A percentile compares a stretch with the other conserved stretches of the same genome.
These are phyloP conservation scores for Hippocampus comes DNA, from an alignment of 2,113 vertebrate species.

Conservation along the genomic window DNA sequence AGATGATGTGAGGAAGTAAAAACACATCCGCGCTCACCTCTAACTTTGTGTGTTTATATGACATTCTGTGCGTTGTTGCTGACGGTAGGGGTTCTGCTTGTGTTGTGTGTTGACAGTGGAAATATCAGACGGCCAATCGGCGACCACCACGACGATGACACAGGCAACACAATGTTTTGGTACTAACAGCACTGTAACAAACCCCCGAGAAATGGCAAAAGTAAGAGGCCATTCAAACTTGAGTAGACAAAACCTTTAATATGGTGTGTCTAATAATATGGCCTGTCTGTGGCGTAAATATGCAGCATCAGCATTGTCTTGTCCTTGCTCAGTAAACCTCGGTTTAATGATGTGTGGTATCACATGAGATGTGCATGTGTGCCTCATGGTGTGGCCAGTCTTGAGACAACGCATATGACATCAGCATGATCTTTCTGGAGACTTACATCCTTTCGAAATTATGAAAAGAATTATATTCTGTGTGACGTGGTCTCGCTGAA, in stretches of 20 bases:
- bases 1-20: slow-evolving; percentile 40
- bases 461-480: too few relatives aligned
- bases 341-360: too few relatives aligned
- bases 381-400: too few relatives aligned
- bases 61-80: slow-evolving; percentile 22
- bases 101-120: slow-evolving; percentile 34
- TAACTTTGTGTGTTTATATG: slow-evolving; percentile 19
- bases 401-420: too few relatives aligned
- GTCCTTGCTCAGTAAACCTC: too few relatives aligned
- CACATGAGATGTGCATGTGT: too few relatives aligned
- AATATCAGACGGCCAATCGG: slow-evolving; percentile 43
- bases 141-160: slow-evolving; percentile 34
- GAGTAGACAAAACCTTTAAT: background rate
- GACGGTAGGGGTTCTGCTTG: slow-evolving; percentile 15
- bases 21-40: background rate
- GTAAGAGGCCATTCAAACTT: background rate
- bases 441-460: too few relatives aligned
- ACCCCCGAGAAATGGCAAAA: background rate
- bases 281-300: background rate
- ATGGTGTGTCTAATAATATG: background rate
- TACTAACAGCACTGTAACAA: slow-evolving; percentile 22
- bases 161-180: slow-evolving; percentile 41
- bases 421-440: too few relatives aligned
- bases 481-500: too few relatives aligned
- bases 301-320: background rate